A percentile compares a stretch with the other conserved stretches of the same genome.
Conservation (phyloP, 2,797 vertebrate species). For the Aplochiton taeniatus region DNA sequence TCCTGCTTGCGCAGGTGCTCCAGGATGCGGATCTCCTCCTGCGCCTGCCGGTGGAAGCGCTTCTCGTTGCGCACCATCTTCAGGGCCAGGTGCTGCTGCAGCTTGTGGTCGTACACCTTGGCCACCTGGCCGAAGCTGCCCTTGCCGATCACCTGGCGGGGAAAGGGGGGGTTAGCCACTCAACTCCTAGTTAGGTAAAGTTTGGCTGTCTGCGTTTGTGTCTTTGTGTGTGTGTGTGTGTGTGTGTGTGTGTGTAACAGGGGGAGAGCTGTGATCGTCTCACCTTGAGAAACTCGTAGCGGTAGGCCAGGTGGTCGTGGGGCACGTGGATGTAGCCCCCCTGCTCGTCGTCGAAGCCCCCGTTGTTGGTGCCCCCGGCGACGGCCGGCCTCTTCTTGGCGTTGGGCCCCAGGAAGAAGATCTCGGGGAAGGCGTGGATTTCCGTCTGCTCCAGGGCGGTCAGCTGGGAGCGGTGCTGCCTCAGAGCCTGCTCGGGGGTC, state of each 20-base stretch:
- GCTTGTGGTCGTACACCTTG: slow-evolving; percentile 96
- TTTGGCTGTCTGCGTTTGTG: too few relatives aligned
- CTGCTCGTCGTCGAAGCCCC: slow-evolving; percentile 94
- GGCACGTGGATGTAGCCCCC: slow-evolving; percentile 93
- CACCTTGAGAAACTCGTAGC: slow-evolving; percentile 95
- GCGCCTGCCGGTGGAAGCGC: slow-evolving; percentile 93
- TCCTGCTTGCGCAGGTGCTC: slow-evolving; percentile 97
- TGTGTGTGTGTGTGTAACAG: too few relatives aligned
- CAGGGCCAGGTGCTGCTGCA: slow-evolving; percentile 92
- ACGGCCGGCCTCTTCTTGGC: slow-evolving; percentile 93
- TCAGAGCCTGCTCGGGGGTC: slow-evolving; percentile 88
- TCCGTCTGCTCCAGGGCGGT: slow-evolving; percentile 90
- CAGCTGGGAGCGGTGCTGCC: slow-evolving; percentile 88
- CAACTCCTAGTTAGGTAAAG: background rate
- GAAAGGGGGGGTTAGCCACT: background rate
- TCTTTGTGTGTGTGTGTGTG: too few relatives aligned
- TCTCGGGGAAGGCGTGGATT: slow-evolving; percentile 86
- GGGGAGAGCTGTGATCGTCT: slow-evolving; percentile 8
- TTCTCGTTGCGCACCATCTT: slow-evolving; percentile 99
- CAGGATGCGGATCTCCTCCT: slow-evolving; percentile 95
- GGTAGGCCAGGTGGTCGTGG: slow-evolving; percentile 94
- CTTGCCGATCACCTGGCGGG: slow-evolving; percentile 91
- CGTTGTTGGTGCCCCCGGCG: slow-evolving; percentile 88
- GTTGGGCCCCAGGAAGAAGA: slow-evolving; percentile 94
- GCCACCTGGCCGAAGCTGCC: slow-evolving; percentile 98